These are phyloP conservation scores for Gallinago nigripennis DNA, from an alignment of 2,797 vertebrate species.

Conservation along the genomic window DNA sequence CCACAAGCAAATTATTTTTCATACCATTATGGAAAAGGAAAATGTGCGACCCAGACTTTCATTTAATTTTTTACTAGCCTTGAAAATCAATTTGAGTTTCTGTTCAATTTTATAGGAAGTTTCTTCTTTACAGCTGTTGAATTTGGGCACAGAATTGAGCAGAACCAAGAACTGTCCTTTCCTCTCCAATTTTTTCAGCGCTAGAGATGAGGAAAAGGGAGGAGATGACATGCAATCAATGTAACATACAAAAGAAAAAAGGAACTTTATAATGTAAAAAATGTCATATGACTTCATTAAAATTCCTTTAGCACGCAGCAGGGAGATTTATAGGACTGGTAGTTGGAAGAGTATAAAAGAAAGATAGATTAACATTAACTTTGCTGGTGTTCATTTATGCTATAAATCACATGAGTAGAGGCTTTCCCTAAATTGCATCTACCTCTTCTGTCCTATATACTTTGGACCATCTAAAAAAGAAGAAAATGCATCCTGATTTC, in stretches of 20 bases:
- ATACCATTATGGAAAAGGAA: not conserved
- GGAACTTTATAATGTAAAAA: not conserved
- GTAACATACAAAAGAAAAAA: not conserved
- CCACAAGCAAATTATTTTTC: conserved; percentile 32
- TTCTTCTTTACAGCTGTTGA: not conserved
- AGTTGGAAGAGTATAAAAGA: not conserved
- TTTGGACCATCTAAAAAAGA: not conserved
- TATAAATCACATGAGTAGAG: not conserved
- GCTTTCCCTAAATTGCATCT: not conserved
- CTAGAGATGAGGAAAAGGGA: not conserved
- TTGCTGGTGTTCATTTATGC: not conserved
- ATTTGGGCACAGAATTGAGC: not conserved
- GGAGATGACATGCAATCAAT: not conserved
- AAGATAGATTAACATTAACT: not conserved
- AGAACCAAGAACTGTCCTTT: not conserved
- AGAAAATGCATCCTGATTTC: not conserved
- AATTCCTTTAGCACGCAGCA: not conserved
- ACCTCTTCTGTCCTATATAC: not conserved
- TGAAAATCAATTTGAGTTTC: conserved; percentile 37
- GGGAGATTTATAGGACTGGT: not conserved
- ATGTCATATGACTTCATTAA: not conserved
- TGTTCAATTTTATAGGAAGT: conserved; percentile 22
- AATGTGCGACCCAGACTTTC: not conserved
- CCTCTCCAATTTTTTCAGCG: not conserved
- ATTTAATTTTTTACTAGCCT: conserved; percentile 33